A percentile compares a stretch with the other conserved stretches of the same genome.
These are phyloP conservation scores for Poeciliopsis presidionis DNA, from an alignment of 2,797 vertebrate genomes.

Conservation along the genomic window DNA sequence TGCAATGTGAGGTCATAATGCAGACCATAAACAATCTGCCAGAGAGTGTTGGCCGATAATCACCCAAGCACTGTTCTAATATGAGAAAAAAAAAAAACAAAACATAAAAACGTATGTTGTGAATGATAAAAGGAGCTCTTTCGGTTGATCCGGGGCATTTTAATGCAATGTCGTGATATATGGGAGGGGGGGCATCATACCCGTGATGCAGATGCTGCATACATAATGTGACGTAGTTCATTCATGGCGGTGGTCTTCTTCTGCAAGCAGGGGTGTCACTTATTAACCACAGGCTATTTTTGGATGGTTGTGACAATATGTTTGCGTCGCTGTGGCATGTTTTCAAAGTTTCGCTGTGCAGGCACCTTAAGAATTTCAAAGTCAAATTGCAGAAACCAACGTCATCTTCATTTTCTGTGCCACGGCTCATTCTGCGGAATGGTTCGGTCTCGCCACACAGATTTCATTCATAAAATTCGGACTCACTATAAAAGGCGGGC, in stretches of 20 bases:
- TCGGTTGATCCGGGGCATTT: not conserved
- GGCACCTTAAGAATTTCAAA: not conserved
- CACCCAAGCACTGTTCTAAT: not conserved
- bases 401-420: slow-evolving; percentile 4
- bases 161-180: slow-evolving; percentile 9
- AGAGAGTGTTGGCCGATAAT: not conserved
- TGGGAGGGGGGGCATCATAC: slow-evolving; percentile 1
- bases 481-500: slow-evolving; percentile 84
- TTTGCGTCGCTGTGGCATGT: not conserved
- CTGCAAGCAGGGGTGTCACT: slow-evolving; percentile 52
- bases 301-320: not conserved
- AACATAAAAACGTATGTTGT: not conserved
- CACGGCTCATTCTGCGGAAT: slow-evolving; percentile 61
- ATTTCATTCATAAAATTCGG: slow-evolving; percentile 89
- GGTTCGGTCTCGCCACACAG: slow-evolving; percentile 82
- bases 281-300: not conserved
- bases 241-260: slow-evolving; percentile 63
- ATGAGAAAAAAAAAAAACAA: not conserved
- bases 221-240: slow-evolving; percentile 75
- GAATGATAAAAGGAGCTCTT: not conserved
- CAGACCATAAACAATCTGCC: not conserved
- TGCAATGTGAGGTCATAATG: slow-evolving; percentile 21
- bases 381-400: slow-evolving; percentile 21
- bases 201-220: slow-evolving; percentile 74
- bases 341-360: not conserved